Conservation (phyloP, 2,797 vertebrate species). For the Coregonus suidteri region DNA sequence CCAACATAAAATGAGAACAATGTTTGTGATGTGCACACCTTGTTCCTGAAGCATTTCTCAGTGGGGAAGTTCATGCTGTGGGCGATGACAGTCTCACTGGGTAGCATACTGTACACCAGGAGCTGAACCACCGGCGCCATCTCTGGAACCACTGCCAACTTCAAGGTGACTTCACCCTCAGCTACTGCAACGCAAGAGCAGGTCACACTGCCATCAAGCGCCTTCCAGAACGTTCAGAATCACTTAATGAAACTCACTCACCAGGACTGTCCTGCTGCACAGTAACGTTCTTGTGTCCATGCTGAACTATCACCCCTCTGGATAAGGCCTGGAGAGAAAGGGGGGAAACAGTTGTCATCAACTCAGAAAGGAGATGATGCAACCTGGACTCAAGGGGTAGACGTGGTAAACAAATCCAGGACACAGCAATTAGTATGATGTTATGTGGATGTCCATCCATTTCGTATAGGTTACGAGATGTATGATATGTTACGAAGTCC, state of each 20-base stretch:
- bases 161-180: constrained; percentile 56
- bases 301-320: constrained; percentile 48
- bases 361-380: too few relatives aligned
- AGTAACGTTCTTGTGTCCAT: constrained; percentile 28
- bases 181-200: constrained; percentile 46
- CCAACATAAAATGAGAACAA: neutral
- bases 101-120: constrained; percentile 62
- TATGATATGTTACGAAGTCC: too few relatives aligned
- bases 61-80: constrained; percentile 49
- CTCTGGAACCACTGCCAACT: constrained; percentile 47
- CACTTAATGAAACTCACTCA: neutral
- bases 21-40: constrained; percentile 43
- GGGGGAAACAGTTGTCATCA: neutral
- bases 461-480: too few relatives aligned
- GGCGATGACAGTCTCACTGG: constrained; percentile 63
- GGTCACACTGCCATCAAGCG: neutral
- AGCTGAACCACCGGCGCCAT: constrained; percentile 65
- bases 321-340: constrained; percentile 50
- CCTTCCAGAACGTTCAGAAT: neutral
- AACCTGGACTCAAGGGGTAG: too few relatives aligned
- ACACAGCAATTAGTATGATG: too few relatives aligned
- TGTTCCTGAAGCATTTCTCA: constrained; percentile 70
- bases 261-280: constrained; percentile 2
- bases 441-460: too few relatives aligned
- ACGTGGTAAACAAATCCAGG: too few relatives aligned